Evolutionary conservation across 2,113 vertebrate genomes (phyloP).

Genomic region (Atlantisia rogersi): DNA sequence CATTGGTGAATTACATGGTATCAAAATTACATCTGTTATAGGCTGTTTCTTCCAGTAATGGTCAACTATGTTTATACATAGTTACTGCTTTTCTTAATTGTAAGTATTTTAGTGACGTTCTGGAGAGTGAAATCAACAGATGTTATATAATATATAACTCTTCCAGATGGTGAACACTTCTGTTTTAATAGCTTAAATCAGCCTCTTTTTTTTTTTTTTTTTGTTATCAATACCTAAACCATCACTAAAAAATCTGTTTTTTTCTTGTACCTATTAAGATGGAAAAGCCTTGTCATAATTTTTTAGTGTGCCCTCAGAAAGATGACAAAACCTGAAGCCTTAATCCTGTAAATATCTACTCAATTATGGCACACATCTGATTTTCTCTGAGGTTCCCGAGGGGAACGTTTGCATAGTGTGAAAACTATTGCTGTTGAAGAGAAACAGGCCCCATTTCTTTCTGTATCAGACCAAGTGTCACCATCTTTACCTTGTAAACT

Average conservation of each 20-base stretch:
- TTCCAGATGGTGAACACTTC: constrained; percentile 34
- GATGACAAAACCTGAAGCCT: neutral
- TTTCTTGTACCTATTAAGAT: neutral
- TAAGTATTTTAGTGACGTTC: constrained; percentile 17
- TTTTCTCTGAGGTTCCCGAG: neutral
- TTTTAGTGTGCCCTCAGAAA: neutral
- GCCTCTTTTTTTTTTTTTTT: neutral
- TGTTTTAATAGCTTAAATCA: constrained; percentile 12
- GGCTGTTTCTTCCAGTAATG: constrained; percentile 27
- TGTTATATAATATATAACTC: neutral
- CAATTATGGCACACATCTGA: neutral
- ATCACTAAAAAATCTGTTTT: neutral
- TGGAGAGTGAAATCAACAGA: constrained; percentile 24
- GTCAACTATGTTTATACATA: constrained; percentile 12
- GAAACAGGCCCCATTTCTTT: neutral
- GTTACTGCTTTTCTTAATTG: neutral
- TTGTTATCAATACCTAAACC: neutral
- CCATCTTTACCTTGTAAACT: neutral
- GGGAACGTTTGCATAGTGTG: neutral
- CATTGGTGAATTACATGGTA: constrained; percentile 53
- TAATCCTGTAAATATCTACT: neutral
- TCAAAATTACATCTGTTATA: constrained; percentile 40
- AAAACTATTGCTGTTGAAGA: neutral
- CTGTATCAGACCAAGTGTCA: neutral
- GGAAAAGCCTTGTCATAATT: neutral